A percentile compares a stretch with the other conserved stretches of the same genome.
Conservation (phyloP, 1,140 invertebrate species). For the Dryas iulia region DNA sequence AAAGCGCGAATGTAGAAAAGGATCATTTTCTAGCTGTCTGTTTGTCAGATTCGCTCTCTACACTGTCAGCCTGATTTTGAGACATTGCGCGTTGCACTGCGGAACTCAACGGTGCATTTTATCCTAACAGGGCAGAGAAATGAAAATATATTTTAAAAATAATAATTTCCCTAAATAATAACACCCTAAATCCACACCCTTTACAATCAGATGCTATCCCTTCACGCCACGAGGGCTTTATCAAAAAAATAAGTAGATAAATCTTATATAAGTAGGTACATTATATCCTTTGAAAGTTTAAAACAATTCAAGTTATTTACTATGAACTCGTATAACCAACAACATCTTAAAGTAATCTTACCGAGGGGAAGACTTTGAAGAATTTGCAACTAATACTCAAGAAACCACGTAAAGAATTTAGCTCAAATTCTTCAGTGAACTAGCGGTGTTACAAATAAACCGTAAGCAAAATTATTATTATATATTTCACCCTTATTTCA, state of each 20-base stretch:
- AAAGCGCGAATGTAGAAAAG: no score
- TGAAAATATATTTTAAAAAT: no score
- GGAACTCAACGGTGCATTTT: no score
- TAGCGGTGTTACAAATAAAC: conserved; percentile 11
- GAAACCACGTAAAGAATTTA: conserved; percentile 16
- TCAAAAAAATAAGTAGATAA: not conserved
- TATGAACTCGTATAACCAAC: conserved; percentile 1
- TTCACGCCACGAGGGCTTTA: no score
- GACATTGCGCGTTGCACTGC: no score
- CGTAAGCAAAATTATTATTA: not conserved
- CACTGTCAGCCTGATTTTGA: no score
- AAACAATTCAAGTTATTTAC: not conserved
- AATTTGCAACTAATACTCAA: conserved; percentile 14
- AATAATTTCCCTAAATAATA: no score
- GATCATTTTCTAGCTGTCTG: no score
- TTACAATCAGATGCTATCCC: no score
- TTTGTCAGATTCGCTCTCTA: no score
- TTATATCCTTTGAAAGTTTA: not conserved
- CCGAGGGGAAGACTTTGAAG: conserved; percentile 12
- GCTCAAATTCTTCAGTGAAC: conserved; percentile 17
- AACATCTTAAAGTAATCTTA: conserved; percentile 14
- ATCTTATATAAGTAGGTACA: not conserved
- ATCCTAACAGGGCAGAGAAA: no score
- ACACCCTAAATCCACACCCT: no score
- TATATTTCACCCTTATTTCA: not conserved